phyloP scores from a whole-genome alignment of 2,888 invertebrate species.

The Morpho helenor region DNA sequence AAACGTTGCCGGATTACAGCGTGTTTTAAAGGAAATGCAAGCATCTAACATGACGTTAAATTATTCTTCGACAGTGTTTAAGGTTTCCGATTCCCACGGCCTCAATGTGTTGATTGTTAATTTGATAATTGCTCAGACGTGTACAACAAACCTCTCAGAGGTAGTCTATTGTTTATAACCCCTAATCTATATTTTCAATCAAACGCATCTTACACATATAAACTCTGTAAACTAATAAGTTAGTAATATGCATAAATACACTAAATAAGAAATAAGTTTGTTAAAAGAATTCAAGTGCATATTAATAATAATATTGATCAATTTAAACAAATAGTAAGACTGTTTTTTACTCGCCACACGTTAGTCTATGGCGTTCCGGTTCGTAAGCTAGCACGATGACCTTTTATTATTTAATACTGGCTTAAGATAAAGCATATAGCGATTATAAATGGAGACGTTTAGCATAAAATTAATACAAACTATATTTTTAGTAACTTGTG shows the following conservation, averaged over 20 bases:
- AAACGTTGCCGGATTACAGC: constrained; percentile 1
- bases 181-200: background rate
- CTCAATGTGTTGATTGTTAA: background rate
- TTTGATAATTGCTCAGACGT: background rate
- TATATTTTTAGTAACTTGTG: too few species aligned
- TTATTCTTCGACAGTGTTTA: constrained; percentile 2
- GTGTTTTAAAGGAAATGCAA: constrained; percentile 10
- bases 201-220: background rate
- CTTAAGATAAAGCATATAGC: constrained; percentile 37
- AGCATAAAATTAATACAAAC: too few species aligned
- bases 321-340: constrained; percentile 53
- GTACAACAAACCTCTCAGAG: background rate
- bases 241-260: constrained; percentile 4
- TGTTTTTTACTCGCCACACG: constrained; percentile 62
- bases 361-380: constrained; percentile 72
- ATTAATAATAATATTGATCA: constrained; percentile 33
- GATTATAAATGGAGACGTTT: constrained; percentile 7
- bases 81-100: constrained; percentile 18
- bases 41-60: constrained; percentile 1
- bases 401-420: constrained; percentile 63
- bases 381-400: constrained; percentile 74
- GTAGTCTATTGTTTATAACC: background rate
- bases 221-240: background rate
- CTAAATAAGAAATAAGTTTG: background rate
- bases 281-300: constrained; percentile 15